phyloP scores from a whole-genome alignment of 1,140 invertebrate genomes.

The Thereuonema tuberculata region DNA sequence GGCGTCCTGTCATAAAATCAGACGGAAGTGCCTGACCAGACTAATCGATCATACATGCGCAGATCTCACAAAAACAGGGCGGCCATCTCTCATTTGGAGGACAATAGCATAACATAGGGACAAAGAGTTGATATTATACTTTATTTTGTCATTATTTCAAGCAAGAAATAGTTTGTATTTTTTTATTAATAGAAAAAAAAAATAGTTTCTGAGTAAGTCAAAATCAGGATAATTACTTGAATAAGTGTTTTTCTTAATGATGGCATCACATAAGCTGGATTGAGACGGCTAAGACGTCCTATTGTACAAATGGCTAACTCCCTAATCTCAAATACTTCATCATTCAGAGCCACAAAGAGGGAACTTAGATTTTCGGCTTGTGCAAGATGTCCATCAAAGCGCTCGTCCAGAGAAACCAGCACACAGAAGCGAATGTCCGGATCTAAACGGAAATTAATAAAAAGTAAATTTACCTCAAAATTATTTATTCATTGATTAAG shows the following conservation, averaged over 20 bases:
- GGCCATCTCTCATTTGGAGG: too few relatives aligned
- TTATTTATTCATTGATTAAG: too few relatives aligned
- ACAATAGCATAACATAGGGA: too few relatives aligned
- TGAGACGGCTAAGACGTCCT: slow-evolving; percentile 75
- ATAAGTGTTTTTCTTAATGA: slow-evolving; percentile 84
- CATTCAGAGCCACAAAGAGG: slow-evolving; percentile 88
- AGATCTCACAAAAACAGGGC: too few relatives aligned
- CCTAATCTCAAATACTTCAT: slow-evolving; percentile 94
- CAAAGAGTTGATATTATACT: too few relatives aligned
- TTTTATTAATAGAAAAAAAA: too few relatives aligned
- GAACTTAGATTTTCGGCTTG: slow-evolving; percentile 90
- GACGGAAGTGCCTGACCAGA: too few relatives aligned
- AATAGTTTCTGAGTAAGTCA: too few relatives aligned
- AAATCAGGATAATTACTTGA: slow-evolving; percentile 33
- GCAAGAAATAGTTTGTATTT: too few relatives aligned
- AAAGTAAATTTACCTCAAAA: slow-evolving; percentile 1
- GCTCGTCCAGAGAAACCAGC: slow-evolving; percentile 77
- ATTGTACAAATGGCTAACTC: slow-evolving; percentile 87
- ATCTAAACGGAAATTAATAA: slow-evolving; percentile 39
- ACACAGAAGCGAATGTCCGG: slow-evolving; percentile 88
- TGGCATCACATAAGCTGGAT: slow-evolving; percentile 97
- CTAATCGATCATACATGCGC: too few relatives aligned
- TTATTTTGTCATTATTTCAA: too few relatives aligned
- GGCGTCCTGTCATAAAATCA: too few relatives aligned
- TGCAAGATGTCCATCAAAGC: slow-evolving; percentile 86